Conservation (phyloP, 2,113 vertebrate species). For the Ardeotis arabs region DNA sequence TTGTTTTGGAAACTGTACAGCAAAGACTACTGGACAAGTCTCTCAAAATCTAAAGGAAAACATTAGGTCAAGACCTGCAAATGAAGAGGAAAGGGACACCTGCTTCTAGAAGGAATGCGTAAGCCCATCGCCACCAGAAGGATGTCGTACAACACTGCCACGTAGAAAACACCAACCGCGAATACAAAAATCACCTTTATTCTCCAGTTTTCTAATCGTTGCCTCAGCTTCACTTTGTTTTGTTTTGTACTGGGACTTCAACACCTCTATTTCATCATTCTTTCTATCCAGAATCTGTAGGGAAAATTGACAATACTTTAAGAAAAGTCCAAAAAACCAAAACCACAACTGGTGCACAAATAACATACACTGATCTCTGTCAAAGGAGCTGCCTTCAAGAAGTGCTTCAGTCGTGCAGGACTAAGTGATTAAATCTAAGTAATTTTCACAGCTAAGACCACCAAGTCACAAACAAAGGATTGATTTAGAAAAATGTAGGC, state of each 20-base stretch:
- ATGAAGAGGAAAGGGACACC: background rate
- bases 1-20: background rate
- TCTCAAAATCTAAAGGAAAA: background rate
- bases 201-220: constrained; percentile 85
- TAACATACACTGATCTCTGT: rapidly evolving
- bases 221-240: constrained; percentile 90
- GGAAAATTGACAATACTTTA: constrained; percentile 20
- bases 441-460: background rate
- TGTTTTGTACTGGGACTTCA: constrained; percentile 82
- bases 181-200: constrained; percentile 83
- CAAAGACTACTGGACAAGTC: background rate
- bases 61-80: background rate
- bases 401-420: background rate
- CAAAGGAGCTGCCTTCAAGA: background rate
- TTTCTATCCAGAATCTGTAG: constrained; percentile 92
- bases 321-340: background rate
- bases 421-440: background rate
- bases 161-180: rapidly evolving
- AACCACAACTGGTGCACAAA: background rate
- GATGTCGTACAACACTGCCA: background rate
- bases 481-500: background rate
- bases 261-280: constrained; percentile 89
- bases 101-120: background rate
- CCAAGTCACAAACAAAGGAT: background rate
- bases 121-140: background rate